Evolutionary conservation across 2,113 vertebrate species (phyloP).

Genomic region (Scortum barcoo): DNA sequence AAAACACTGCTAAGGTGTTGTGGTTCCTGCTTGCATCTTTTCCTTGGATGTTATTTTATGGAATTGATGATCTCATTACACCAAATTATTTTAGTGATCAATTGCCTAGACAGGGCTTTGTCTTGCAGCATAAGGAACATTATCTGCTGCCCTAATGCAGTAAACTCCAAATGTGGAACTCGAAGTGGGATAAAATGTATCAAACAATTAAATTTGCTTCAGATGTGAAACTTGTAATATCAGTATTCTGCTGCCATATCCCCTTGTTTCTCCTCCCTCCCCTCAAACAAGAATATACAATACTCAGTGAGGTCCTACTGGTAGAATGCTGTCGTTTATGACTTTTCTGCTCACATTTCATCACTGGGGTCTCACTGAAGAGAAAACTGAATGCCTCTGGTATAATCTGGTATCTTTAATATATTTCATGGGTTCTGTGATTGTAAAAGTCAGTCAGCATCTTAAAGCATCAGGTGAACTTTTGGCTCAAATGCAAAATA

Average conservation of each 20-base stretch:
- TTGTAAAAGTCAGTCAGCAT: conserved; percentile 2
- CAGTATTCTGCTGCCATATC: too few species aligned
- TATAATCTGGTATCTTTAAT: neutral
- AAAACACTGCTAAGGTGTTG: neutral
- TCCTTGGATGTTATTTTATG: too few species aligned
- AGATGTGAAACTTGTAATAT: too few species aligned
- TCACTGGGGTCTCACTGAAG: neutral
- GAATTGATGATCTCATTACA: neutral
- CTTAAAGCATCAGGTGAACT: neutral
- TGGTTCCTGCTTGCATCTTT: too few species aligned
- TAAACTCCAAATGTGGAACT: neutral
- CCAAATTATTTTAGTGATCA: neutral
- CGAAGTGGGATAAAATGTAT: neutral
- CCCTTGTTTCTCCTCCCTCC: neutral
- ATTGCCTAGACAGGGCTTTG: neutral
- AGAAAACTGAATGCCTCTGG: neutral
- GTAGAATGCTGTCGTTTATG: neutral
- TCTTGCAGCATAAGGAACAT: neutral
- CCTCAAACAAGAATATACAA: neutral
- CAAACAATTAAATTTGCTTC: neutral
- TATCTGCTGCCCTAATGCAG: neutral
- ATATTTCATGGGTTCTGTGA: neutral
- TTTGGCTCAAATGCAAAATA: neutral
- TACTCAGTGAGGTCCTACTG: neutral
- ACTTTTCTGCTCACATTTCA: neutral